Conservation (phyloP, 2,888 invertebrate genomes). For the Platerodrilus igneus region DNA sequence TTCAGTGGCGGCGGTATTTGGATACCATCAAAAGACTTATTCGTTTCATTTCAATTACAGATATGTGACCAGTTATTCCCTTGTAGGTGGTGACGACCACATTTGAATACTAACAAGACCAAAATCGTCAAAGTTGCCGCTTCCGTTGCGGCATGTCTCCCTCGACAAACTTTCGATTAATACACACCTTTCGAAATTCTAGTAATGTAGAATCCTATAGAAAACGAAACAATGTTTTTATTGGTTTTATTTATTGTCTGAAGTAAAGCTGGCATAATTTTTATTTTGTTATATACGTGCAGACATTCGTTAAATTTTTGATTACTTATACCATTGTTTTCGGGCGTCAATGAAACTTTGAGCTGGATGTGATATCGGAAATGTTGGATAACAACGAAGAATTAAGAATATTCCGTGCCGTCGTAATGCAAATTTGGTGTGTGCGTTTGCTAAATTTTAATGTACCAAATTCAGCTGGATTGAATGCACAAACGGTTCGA, state of each 20-base stretch:
- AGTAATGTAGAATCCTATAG: too few relatives aligned
- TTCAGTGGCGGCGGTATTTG: slow-evolving; percentile 27
- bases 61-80: slow-evolving; percentile 37
- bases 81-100: slow-evolving; percentile 39
- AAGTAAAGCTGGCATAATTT: slow-evolving; percentile 14
- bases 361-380: too few relatives aligned
- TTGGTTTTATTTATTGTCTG: slow-evolving; percentile 24
- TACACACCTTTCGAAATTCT: too few relatives aligned
- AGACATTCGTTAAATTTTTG: slow-evolving; percentile 9
- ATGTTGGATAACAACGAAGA: too few relatives aligned
- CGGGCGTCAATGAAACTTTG: slow-evolving; percentile 15
- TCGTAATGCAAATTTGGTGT: too few relatives aligned
- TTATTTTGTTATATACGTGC: slow-evolving; percentile 18
- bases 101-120: slow-evolving; percentile 46
- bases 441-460: too few relatives aligned
- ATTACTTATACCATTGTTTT: slow-evolving; percentile 15
- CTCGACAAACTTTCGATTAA: too few relatives aligned
- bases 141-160: slow-evolving; percentile 35
- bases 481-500: too few relatives aligned
- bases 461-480: too few relatives aligned
- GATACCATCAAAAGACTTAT: slow-evolving; percentile 33
- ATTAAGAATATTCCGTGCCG: too few relatives aligned
- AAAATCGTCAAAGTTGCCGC: slow-evolving; percentile 46
- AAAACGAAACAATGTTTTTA: too few relatives aligned
- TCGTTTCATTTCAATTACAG: slow-evolving; percentile 42